These are phyloP conservation scores for Magallana nippona DNA, from an alignment of 2,888 invertebrate genomes.

Conservation along the genomic window DNA sequence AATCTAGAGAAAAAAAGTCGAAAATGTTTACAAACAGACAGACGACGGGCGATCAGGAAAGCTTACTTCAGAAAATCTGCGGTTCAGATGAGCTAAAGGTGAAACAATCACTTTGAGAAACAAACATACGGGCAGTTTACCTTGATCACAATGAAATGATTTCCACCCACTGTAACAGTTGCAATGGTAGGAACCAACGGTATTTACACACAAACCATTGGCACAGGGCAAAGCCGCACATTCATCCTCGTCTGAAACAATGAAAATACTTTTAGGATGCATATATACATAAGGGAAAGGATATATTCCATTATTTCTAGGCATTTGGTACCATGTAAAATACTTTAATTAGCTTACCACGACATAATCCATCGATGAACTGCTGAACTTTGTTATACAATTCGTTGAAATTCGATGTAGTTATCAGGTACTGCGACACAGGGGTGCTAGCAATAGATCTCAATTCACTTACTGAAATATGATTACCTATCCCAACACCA, in stretches of 20 bases:
- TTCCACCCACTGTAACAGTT: not conserved
- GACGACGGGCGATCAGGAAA: too few relatives aligned
- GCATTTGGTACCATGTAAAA: too few relatives aligned
- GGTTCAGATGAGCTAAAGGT: too few relatives aligned
- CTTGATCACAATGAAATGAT: not conserved
- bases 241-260: not conserved
- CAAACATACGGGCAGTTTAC: not conserved
- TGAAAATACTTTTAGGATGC: too few relatives aligned
- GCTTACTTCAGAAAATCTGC: too few relatives aligned
- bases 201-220: not conserved
- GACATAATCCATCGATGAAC: slow-evolving; percentile 4
- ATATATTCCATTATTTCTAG: too few relatives aligned
- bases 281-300: too few relatives aligned
- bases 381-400: slow-evolving; percentile 44
- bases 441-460: slow-evolving; percentile 64
- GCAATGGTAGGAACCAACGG: not conserved
- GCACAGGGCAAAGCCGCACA: not conserved
- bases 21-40: too few relatives aligned
- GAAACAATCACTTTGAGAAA: too few relatives aligned
- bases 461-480: slow-evolving; percentile 60
- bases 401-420: slow-evolving; percentile 60
- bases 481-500: slow-evolving; percentile 68
- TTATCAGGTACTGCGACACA: slow-evolving; percentile 58
- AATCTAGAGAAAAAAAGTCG: too few relatives aligned
- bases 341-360: not conserved